Conservation (phyloP, 1,140 invertebrate species). For the Anastatus disparis region DNA sequence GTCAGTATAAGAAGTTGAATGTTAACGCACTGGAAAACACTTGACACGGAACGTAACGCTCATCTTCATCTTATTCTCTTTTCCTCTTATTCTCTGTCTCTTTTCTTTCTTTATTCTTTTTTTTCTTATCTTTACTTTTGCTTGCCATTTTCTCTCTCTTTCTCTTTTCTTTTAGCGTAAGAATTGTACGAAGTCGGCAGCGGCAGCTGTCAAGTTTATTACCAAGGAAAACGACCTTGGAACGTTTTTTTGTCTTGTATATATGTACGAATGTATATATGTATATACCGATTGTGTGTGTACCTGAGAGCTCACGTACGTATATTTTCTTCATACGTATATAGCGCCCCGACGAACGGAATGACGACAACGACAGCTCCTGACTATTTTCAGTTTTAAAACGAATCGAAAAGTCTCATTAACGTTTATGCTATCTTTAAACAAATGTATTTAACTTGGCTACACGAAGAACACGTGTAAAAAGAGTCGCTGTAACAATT, state of each 20-base stretch:
- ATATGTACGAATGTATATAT: no score
- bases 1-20: conserved; percentile 31
- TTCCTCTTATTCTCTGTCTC: background rate
- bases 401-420: conserved; percentile 20
- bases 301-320: background rate
- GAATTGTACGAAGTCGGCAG: background rate
- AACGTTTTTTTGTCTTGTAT: conserved; percentile 5
- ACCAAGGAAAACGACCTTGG: conserved; percentile 35
- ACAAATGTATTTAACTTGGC: background rate
- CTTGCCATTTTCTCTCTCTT: background rate
- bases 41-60: conserved; percentile 27
- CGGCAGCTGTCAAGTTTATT: conserved; percentile 34
- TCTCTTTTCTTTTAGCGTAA: no score
- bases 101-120: conserved; percentile 2
- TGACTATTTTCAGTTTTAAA: background rate
- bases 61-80: conserved; percentile 17
- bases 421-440: background rate
- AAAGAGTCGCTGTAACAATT: background rate
- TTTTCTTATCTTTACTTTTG: background rate
- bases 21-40: conserved; percentile 35
- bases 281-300: no score
- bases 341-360: no score
- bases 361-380: no score
- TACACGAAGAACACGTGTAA: background rate
- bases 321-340: background rate